These are phyloP conservation scores for Orgyia antiqua DNA, from an alignment of 2,888 invertebrate species.

Conservation along the genomic window DNA sequence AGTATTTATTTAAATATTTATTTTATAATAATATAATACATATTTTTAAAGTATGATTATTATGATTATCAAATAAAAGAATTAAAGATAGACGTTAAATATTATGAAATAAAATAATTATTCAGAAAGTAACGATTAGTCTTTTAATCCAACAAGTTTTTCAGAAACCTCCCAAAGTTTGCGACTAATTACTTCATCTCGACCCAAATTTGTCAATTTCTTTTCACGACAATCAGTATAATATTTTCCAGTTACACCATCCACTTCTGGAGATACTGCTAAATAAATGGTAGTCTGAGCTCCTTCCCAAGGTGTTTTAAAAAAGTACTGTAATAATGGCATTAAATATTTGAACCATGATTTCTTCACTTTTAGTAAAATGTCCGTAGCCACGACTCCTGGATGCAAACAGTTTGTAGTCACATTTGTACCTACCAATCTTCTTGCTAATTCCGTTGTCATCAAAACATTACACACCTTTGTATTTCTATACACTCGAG, in stretches of 20 bases:
- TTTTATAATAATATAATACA: too few relatives aligned
- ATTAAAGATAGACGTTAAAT: too few relatives aligned
- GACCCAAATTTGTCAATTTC: conserved; percentile 52
- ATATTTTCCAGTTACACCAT: conserved; percentile 78
- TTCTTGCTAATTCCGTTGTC: conserved; percentile 82
- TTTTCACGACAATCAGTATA: conserved; percentile 75
- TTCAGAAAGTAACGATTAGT: too few relatives aligned
- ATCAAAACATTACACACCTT: conserved; percentile 88
- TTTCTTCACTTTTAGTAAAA: conserved; percentile 67
- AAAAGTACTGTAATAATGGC: conserved; percentile 36
- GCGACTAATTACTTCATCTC: conserved; percentile 66
- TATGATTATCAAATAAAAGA: too few relatives aligned
- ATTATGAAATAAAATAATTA: background rate
- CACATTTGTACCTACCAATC: conserved; percentile 82
- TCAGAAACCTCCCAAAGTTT: conserved; percentile 80
- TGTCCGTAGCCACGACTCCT: conserved; percentile 79
- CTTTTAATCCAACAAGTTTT: conserved; percentile 36
- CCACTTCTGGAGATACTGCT: conserved; percentile 70
- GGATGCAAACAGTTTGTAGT: conserved; percentile 90
- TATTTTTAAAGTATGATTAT: too few relatives aligned
- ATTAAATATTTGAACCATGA: conserved; percentile 43
- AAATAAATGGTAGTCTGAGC: conserved; percentile 77
- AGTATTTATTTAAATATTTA: too few relatives aligned
- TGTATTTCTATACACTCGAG: conserved; percentile 62
- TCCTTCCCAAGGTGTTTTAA: conserved; percentile 48